Evolutionary conservation across 2,888 invertebrate species (phyloP).

Genomic region (Phengaris arion): DNA sequence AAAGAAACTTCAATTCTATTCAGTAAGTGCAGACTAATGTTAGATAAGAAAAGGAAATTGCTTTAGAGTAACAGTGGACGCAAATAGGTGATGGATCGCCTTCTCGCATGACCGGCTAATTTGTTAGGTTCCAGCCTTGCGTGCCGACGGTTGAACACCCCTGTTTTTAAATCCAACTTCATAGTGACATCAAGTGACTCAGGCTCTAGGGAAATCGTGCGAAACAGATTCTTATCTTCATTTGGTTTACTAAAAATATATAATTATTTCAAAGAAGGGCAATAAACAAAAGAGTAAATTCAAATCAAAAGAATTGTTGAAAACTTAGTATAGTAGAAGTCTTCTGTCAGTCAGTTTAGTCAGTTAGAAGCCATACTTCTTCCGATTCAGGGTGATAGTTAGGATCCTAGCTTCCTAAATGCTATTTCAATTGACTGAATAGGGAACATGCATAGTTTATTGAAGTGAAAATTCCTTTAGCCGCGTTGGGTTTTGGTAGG

Average conservation of each 20-base stretch:
- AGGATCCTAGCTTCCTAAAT: too few relatives aligned
- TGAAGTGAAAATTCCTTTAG: too few relatives aligned
- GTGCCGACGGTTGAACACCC: conserved; percentile 50
- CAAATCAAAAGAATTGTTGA: too few relatives aligned
- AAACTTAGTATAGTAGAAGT: too few relatives aligned
- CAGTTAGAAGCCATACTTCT: too few relatives aligned
- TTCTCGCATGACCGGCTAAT: conserved; percentile 74
- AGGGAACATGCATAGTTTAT: too few relatives aligned
- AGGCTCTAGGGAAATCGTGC: conserved; percentile 34
- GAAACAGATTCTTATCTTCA: background rate
- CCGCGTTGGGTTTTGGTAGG: too few relatives aligned
- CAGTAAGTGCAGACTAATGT: conserved; percentile 60
- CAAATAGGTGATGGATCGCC: conserved; percentile 74
- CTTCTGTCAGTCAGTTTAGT: too few relatives aligned
- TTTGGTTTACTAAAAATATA: background rate
- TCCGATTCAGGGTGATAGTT: too few relatives aligned
- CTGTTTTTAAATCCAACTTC: conserved; percentile 59
- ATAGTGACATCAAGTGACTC: conserved; percentile 53
- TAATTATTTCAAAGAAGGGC: background rate
- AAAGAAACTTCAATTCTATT: conserved; percentile 63
- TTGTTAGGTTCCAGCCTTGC: conserved; percentile 47
- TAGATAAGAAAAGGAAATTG: conserved; percentile 77
- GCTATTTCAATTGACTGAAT: too few relatives aligned
- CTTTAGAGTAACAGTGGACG: conserved; percentile 69
- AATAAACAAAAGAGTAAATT: background rate